phyloP scores from a whole-genome alignment of 2,888 invertebrate genomes.

The Rosalia funebris region DNA sequence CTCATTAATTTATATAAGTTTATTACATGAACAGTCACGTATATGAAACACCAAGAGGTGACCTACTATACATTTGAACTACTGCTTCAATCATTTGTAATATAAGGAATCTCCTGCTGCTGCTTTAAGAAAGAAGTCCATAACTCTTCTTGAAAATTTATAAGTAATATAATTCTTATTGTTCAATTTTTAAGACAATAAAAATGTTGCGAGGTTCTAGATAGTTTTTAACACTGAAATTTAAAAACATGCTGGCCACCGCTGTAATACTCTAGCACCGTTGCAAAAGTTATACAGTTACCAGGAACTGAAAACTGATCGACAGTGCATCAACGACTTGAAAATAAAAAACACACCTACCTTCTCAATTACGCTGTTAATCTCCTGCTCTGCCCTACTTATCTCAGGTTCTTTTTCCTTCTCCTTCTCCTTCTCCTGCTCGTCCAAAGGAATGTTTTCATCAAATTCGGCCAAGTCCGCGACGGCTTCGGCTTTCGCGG shows the following conservation, averaged over 20 bases:
- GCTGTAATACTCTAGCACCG: conserved; percentile 57
- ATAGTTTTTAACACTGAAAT: conserved; percentile 51
- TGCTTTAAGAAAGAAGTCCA: no score
- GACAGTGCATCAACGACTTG: conserved; percentile 29
- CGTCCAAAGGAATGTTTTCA: conserved; percentile 90
- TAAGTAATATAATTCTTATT: no score
- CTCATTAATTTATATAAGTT: no score
- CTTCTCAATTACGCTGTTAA: conserved; percentile 77
- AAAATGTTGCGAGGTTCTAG: conserved; percentile 56
- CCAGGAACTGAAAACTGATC: conserved; percentile 35
- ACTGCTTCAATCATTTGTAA: no score
- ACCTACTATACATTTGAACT: no score
- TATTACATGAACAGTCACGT: no score
- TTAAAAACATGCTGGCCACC: conserved; percentile 63
- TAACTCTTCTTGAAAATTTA: no score
- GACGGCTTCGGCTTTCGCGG: conserved; percentile 88
- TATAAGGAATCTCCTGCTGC: no score
- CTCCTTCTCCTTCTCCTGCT: conserved; percentile 68
- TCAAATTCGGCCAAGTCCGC: conserved; percentile 95
- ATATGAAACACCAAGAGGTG: no score
- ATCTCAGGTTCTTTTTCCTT: conserved; percentile 66
- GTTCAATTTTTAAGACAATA: no score
- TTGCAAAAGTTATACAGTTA: conserved; percentile 51
- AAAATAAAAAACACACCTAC: conserved; percentile 59
- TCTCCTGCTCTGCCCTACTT: conserved; percentile 78